Conservation (phyloP, 2,797 vertebrate genomes). For the Falco biarmicus region DNA sequence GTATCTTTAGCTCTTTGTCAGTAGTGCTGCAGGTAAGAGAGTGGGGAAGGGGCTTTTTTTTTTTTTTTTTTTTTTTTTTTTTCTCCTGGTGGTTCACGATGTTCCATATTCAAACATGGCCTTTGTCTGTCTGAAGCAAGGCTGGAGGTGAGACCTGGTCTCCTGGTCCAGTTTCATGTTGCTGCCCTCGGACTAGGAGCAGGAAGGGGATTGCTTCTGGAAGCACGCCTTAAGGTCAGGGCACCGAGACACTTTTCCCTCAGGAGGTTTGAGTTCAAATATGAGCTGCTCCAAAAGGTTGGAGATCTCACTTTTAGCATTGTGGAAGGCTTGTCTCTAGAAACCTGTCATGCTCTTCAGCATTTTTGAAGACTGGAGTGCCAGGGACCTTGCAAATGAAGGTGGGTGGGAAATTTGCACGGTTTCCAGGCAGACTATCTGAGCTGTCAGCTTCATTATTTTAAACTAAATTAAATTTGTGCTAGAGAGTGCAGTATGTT, state of each 20-base stretch:
- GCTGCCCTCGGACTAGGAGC: not conserved
- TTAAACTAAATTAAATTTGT: conserved; percentile 63
- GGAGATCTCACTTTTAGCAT: conserved; percentile 13
- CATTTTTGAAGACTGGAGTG: conserved; percentile 27
- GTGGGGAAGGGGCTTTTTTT: not conserved
- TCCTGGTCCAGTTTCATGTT: not conserved
- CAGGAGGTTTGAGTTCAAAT: not conserved
- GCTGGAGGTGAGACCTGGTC: not conserved
- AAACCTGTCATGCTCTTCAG: conserved; percentile 37
- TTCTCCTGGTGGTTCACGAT: accelerated
- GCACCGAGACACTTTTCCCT: not conserved
- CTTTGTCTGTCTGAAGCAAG: not conserved
- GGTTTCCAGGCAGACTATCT: conserved; percentile 63
- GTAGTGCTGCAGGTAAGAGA: not conserved
- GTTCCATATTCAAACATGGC: accelerated
- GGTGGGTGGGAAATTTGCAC: conserved; percentile 61
- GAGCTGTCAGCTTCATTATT: conserved; percentile 62
- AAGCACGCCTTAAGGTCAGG: not conserved
- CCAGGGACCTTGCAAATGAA: conserved; percentile 57
- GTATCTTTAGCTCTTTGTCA: not conserved
- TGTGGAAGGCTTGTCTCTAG: conserved; percentile 19
- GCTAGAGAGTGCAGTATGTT: conserved; percentile 25
- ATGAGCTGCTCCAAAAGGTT: not conserved
- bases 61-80: not conserved
- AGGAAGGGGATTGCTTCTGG: not conserved